Percentiles rank a stretch among this genome's conserved stretches.
These are phyloP conservation scores for Isaurus tuberculatus DNA, from an alignment of 92 coral and sea anemone species.

Conservation along the genomic window DNA sequence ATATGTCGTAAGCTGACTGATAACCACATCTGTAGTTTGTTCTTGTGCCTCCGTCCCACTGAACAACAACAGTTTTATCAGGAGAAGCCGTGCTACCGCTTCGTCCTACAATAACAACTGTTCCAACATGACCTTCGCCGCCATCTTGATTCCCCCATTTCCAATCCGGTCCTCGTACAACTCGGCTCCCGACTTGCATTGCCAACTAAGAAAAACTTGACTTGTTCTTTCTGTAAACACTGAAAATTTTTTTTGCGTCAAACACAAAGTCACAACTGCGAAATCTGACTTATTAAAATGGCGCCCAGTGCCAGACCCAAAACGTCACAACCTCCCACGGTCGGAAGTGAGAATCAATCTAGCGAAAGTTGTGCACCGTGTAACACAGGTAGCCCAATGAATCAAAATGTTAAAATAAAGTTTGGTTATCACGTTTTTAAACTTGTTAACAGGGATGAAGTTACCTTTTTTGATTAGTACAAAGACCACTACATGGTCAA, in stretches of 20 bases:
- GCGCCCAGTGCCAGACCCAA: slow-evolving; percentile 39
- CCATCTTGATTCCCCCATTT: slow-evolving; percentile 94
- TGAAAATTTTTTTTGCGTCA: background rate
- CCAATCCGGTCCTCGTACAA: slow-evolving; percentile 89
- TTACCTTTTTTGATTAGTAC: too few species aligned
- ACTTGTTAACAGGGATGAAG: too few species aligned
- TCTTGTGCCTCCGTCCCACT: slow-evolving; percentile 90
- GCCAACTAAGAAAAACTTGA: background rate
- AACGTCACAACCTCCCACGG: slow-evolving; percentile 3
- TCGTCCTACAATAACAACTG: slow-evolving; percentile 82
- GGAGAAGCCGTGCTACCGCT: slow-evolving; percentile 82
- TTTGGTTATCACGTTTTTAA: too few species aligned
- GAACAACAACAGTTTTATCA: slow-evolving; percentile 88
- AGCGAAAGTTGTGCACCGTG: too few species aligned
- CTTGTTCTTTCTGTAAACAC: background rate
- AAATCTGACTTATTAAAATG: background rate
- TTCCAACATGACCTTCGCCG: slow-evolving; percentile 91
- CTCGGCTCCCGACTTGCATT: slow-evolving; percentile 85
- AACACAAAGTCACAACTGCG: too few species aligned
- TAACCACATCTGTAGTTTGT: slow-evolving; percentile 91
- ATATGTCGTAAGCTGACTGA: slow-evolving; percentile 79
- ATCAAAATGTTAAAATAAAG: too few species aligned
- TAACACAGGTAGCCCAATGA: too few species aligned
- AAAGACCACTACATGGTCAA: too few species aligned
- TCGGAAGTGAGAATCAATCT: background rate